Conservation (phyloP, 2,113 vertebrate species). For the Rhagologus leucostigma region DNA sequence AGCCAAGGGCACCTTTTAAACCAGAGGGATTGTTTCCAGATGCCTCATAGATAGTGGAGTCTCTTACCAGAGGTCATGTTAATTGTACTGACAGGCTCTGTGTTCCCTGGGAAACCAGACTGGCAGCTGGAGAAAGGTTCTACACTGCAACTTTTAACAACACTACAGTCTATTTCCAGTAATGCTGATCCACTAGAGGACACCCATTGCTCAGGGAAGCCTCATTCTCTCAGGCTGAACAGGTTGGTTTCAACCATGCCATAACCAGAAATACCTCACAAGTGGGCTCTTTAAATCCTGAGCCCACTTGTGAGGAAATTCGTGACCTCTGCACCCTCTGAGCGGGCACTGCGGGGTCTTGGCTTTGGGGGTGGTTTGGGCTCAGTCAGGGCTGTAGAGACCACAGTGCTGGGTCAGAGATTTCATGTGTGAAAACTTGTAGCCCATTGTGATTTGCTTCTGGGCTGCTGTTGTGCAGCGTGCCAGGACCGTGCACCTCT, state of each 20-base stretch:
- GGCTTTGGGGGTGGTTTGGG: neutral
- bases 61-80: neutral
- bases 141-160: neutral
- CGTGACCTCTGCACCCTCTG: accelerated
- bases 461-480: neutral
- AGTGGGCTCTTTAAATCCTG: neutral
- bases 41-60: neutral
- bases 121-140: neutral
- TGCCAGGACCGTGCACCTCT: accelerated
- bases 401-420: neutral
- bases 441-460: neutral
- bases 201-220: neutral
- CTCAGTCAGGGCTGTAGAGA: accelerated
- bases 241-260: neutral
- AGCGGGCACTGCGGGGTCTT: accelerated
- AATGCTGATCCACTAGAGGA: neutral
- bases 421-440: neutral
- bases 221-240: neutral
- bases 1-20: neutral
- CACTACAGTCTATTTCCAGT: neutral
- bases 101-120: neutral
- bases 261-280: neutral
- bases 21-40: neutral
- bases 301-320: neutral
- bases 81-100: neutral